Conservation (phyloP, 2,888 invertebrate genomes). For the Ophion obscuratus region DNA sequence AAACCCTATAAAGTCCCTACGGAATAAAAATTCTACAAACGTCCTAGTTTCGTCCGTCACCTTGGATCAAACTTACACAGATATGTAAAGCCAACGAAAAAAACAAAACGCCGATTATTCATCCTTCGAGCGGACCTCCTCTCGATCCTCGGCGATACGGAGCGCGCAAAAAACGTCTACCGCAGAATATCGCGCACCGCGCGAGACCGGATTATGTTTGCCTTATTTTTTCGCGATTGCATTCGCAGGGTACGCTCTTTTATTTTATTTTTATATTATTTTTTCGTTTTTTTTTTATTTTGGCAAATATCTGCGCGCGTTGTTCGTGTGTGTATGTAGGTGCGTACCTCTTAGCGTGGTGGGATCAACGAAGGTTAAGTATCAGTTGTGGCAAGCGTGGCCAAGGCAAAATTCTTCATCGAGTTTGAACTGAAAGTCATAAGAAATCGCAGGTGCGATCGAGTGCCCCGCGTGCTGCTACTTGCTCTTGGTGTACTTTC, state of each 20-base stretch:
- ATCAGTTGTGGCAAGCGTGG: slow-evolving; percentile 54
- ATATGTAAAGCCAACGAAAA: too few relatives aligned
- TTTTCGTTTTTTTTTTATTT: neutral
- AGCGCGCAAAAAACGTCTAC: neutral
- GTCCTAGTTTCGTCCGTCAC: too few relatives aligned
- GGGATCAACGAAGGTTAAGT: slow-evolving; percentile 53
- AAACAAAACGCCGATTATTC: too few relatives aligned
- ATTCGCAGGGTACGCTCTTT: slow-evolving; percentile 14
- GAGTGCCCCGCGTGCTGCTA: slow-evolving; percentile 7
- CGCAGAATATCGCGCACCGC: neutral
- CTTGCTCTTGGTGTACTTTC: slow-evolving; percentile 39
- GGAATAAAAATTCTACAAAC: too few relatives aligned
- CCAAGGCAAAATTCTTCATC: slow-evolving; percentile 65
- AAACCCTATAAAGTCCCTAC: too few relatives aligned
- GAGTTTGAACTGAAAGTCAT: slow-evolving; percentile 39
- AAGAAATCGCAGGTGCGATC: slow-evolving; percentile 66
- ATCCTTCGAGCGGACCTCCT: too few relatives aligned
- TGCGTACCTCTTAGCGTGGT: neutral
- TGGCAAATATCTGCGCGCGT: neutral
- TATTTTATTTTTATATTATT: too few relatives aligned
- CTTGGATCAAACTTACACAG: too few relatives aligned
- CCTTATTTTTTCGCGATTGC: slow-evolving; percentile 17
- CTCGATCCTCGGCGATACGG: too few relatives aligned
- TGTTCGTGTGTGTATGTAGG: neutral
- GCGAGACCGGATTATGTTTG: slow-evolving; percentile 9